A percentile compares a stretch with the other conserved stretches of the same genome.
These are phyloP conservation scores for Disparrhopalites patrizii DNA, from an alignment of 2,888 invertebrate genomes.

Conservation along the genomic window DNA sequence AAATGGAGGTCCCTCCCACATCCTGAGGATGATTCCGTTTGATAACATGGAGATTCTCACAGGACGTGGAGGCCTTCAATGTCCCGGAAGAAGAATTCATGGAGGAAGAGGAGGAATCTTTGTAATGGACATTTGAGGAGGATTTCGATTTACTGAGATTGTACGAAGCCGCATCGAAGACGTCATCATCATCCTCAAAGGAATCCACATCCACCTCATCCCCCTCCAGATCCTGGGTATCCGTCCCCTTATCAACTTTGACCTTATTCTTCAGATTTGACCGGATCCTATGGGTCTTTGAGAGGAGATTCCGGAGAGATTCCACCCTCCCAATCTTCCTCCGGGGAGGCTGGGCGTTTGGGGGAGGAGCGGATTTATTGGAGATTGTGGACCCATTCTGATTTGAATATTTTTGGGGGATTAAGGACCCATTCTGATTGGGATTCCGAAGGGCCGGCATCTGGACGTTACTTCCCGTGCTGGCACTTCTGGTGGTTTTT, in stretches of 20 bases:
- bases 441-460: too few species aligned
- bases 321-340: constrained; percentile 56
- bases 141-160: not conserved
- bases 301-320: constrained; percentile 57
- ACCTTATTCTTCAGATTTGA: constrained; percentile 33
- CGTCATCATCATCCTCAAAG: constrained; percentile 25
- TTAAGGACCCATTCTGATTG: too few species aligned
- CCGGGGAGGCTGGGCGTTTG: not conserved
- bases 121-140: not conserved
- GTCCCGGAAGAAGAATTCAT: too few species aligned
- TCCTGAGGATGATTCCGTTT: not conserved
- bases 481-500: not conserved
- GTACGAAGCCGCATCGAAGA: constrained; percentile 1
- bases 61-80: constrained; percentile 39
- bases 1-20: not conserved
- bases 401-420: not conserved
- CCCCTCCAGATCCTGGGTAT: constrained; percentile 37
- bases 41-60: constrained; percentile 37
- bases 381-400: not conserved
- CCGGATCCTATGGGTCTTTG: constrained; percentile 50
- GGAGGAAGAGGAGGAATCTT: not conserved
- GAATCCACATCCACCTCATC: constrained; percentile 20
- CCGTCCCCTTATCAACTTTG: constrained; percentile 41
- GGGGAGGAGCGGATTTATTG: not conserved
- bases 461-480: not conserved